These are phyloP conservation scores for Scaptodrosophila lebanonensis DNA, from an alignment of 1,140 invertebrate species.

Conservation along the genomic window DNA sequence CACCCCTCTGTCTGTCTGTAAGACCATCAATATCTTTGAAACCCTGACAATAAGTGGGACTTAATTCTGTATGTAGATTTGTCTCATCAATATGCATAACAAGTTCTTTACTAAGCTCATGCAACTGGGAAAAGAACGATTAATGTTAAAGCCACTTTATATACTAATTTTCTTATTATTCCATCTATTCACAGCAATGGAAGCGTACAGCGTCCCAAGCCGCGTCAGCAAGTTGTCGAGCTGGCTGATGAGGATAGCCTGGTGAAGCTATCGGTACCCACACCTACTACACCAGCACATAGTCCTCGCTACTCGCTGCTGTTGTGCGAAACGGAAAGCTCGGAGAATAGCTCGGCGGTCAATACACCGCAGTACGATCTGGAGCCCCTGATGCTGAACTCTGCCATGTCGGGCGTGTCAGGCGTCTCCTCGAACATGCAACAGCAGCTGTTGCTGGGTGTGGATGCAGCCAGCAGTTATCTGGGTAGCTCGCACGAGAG, in stretches of 20 bases:
- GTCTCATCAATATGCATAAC: too few species aligned
- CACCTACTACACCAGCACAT: slow-evolving; percentile 66
- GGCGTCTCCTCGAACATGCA: slow-evolving; percentile 64
- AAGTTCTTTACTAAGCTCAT: too few species aligned
- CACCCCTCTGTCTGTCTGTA: too few species aligned
- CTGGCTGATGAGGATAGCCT: slow-evolving; percentile 13
- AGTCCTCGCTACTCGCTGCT: slow-evolving; percentile 74
- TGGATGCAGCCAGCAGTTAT: slow-evolving; percentile 54
- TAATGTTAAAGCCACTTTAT: not conserved
- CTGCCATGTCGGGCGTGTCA: slow-evolving; percentile 63
- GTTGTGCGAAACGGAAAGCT: slow-evolving; percentile 65
- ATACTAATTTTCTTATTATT: too few species aligned
- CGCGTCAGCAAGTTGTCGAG: slow-evolving; percentile 28
- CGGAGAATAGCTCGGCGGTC: slow-evolving; percentile 71
- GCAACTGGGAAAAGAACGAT: too few species aligned
- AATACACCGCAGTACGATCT: slow-evolving; percentile 75
- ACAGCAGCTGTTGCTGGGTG: slow-evolving; percentile 55
- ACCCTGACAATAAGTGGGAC: too few species aligned
- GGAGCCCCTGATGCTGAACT: slow-evolving; percentile 68
- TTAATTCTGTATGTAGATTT: too few species aligned
- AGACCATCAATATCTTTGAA: too few species aligned
- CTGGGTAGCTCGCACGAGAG: slow-evolving; percentile 67
- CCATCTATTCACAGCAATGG: slow-evolving; percentile 25
- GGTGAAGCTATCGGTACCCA: slow-evolving; percentile 53
- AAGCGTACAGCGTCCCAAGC: slow-evolving; percentile 14